phyloP scores from a whole-genome alignment of 2,113 vertebrate genomes.

The Anseranas semipalmata region DNA sequence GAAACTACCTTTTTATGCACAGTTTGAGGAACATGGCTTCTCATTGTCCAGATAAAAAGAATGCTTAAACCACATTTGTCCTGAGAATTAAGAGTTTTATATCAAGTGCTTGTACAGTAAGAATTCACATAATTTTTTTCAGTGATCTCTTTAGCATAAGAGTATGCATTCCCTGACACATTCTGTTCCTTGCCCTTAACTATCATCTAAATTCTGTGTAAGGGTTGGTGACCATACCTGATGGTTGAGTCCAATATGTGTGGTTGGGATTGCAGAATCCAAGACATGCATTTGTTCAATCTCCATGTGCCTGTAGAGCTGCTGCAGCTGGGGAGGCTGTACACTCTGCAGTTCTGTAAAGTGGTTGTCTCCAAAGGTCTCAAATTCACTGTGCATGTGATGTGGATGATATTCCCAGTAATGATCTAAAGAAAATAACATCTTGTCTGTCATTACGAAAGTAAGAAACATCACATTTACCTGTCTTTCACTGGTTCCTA shows the following conservation, averaged over 20 bases:
- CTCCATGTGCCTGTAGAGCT: conserved; percentile 87
- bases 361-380: conserved; percentile 89
- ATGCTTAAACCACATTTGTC: neutral
- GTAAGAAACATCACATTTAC: neutral
- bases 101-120: neutral
- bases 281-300: conserved; percentile 87
- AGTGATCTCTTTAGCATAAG: neutral
- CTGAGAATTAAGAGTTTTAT: neutral
- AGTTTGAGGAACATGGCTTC: neutral
- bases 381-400: conserved; percentile 87
- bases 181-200: neutral
- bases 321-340: conserved; percentile 87
- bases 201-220: neutral
- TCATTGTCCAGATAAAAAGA: neutral
- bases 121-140: neutral
- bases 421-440: conserved; percentile 80
- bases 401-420: conserved; percentile 91
- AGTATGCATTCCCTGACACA: neutral
- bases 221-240: conserved; percentile 67
- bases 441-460: neutral
- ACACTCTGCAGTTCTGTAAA: conserved; percentile 97
- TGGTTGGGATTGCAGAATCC: conserved; percentile 81
- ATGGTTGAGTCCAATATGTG: conserved; percentile 78
- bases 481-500: neutral
- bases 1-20: neutral